Percentiles rank a stretch among this genome's conserved stretches.
phyloP scores from a whole-genome alignment of 2,797 vertebrate species.

The Serranus cabrilla region DNA sequence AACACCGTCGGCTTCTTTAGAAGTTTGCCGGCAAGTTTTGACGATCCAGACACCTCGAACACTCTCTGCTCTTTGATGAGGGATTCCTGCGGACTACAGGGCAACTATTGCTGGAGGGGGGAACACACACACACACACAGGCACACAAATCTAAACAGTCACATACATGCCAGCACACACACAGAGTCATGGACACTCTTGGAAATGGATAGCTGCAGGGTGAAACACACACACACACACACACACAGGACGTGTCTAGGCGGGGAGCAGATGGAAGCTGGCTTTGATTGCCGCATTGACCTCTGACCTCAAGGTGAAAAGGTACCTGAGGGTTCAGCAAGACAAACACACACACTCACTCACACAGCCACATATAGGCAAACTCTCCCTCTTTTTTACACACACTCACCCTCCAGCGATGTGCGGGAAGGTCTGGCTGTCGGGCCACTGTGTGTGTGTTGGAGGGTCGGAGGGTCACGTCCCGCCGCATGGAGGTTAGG shows the following conservation, averaged over 20 bases:
- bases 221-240: slow-evolving; percentile 42
- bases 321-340: slow-evolving; percentile 71
- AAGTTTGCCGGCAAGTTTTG: slow-evolving; percentile 66
- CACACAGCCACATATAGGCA: slow-evolving; percentile 14
- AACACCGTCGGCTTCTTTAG: slow-evolving; percentile 43
- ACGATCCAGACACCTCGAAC: slow-evolving; percentile 70
- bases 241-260: slow-evolving; percentile 75
- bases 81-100: slow-evolving; percentile 72
- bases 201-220: slow-evolving; percentile 69
- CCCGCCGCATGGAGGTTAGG: slow-evolving; percentile 74
- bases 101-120: slow-evolving; percentile 66
- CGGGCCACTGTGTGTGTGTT: slow-evolving; percentile 54
- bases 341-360: slow-evolving; percentile 55
- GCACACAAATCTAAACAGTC: slow-evolving; percentile 61
- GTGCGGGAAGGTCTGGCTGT: slow-evolving; percentile 55
- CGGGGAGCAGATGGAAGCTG: slow-evolving; percentile 79
- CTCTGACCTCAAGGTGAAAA: slow-evolving; percentile 83
- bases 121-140: slow-evolving; percentile 27
- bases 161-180: slow-evolving; percentile 60
- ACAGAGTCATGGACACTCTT: slow-evolving; percentile 47
- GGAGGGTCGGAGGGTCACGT: slow-evolving; percentile 58
- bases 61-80: slow-evolving; percentile 75
- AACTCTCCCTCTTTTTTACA: slow-evolving; percentile 16
- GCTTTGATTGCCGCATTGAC: slow-evolving; percentile 85
- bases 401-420: slow-evolving; percentile 60